phyloP scores from a whole-genome alignment of 2,888 invertebrate species.

The Arenicola marina region DNA sequence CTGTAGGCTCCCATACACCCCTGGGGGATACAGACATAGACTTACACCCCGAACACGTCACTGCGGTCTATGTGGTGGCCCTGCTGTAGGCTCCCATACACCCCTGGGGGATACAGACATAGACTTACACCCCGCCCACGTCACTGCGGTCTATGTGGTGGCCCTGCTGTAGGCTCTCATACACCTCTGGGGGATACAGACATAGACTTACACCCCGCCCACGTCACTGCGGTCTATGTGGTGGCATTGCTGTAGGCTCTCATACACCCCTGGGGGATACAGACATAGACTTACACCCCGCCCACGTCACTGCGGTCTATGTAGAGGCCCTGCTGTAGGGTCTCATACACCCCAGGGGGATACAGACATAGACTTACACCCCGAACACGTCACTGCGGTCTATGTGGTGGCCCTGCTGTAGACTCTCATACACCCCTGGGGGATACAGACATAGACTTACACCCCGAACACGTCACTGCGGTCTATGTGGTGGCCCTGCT shows the following conservation, averaged over 20 bases:
- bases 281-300: too few relatives aligned
- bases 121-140: too few relatives aligned
- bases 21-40: too few relatives aligned
- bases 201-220: too few relatives aligned
- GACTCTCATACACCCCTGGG: conserved; percentile 64
- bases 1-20: conserved; percentile 67
- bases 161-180: conserved; percentile 68
- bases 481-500: conserved; percentile 67
- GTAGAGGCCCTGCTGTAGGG: conserved; percentile 67
- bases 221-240: conserved; percentile 70
- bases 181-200: too few relatives aligned
- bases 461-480: conserved; percentile 71
- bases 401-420: conserved; percentile 68
- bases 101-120: too few relatives aligned
- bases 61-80: conserved; percentile 67
- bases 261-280: conserved; percentile 60
- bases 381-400: conserved; percentile 70
- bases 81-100: conserved; percentile 67
- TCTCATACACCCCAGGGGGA: conserved; percentile 63
- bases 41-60: conserved; percentile 74
- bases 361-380: too few relatives aligned
- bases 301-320: conserved; percentile 71
- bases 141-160: conserved; percentile 68
- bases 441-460: too few relatives aligned
- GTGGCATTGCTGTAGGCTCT: conserved; percentile 68